These are phyloP conservation scores for Montipora cactus DNA, from an alignment of 64 coral and sea anemone genomes.

Conservation along the genomic window DNA sequence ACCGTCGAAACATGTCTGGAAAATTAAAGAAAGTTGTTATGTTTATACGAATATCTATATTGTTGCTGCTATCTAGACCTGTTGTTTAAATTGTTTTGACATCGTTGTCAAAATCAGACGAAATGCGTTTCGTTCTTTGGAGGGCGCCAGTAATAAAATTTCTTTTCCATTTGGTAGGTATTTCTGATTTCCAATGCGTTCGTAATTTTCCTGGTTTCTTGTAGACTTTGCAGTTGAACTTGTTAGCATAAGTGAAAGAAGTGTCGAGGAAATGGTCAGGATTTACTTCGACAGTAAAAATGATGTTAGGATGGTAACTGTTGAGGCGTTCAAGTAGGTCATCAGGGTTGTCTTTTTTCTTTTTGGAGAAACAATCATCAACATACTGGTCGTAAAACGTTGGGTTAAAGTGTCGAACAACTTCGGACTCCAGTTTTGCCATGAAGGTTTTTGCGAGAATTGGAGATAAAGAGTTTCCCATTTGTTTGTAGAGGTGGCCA, in stretches of 20 bases:
- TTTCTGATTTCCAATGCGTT: slow-evolving; percentile 32
- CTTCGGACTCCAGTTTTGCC: background rate
- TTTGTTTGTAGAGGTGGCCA: slow-evolving; percentile 22
- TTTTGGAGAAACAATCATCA: slow-evolving; percentile 36
- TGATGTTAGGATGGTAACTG: too few relatives aligned
- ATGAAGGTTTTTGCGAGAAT: slow-evolving; percentile 18
- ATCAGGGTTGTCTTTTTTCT: background rate
- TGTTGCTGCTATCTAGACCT: too few relatives aligned
- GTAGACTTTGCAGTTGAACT: background rate
- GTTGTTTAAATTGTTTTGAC: background rate
- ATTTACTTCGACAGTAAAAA: too few relatives aligned
- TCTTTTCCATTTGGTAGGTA: slow-evolving; percentile 42
- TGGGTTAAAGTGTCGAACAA: slow-evolving; percentile 25
- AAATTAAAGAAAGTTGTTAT: too few relatives aligned
- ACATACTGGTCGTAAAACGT: slow-evolving; percentile 18
- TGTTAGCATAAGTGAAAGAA: too few relatives aligned
- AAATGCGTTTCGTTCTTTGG: background rate
- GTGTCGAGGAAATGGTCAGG: too few relatives aligned
- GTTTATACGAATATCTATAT: too few relatives aligned
- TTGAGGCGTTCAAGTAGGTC: too few relatives aligned
- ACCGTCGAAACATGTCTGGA: too few relatives aligned
- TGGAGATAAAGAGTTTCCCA: slow-evolving; percentile 17
- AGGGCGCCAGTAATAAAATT: slow-evolving; percentile 46
- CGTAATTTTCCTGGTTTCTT: slow-evolving; percentile 15
- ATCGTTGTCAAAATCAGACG: background rate